Percentiles rank a stretch among this genome's conserved stretches.
phyloP scores from a whole-genome alignment of 1,140 invertebrate species.

The Drosophila baimaii region DNA sequence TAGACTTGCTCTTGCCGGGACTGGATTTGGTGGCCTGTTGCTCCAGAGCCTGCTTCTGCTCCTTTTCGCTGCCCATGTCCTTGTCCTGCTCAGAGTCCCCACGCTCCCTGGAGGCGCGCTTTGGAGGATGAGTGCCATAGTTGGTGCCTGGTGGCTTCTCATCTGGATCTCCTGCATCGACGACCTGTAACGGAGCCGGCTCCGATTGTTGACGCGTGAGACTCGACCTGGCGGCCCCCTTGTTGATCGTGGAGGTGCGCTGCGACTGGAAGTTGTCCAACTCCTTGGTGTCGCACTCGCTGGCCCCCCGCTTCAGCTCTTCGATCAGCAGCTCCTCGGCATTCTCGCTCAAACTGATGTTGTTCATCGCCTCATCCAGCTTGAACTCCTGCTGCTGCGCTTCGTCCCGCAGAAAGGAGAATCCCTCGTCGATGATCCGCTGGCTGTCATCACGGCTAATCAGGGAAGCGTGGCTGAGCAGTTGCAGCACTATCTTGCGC shows the following conservation, averaged over 20 bases:
- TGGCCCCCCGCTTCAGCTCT: constrained; percentile 71
- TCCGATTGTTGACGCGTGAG: constrained; percentile 79
- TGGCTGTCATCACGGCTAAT: constrained; percentile 77
- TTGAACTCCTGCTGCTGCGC: constrained; percentile 79
- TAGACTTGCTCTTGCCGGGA: constrained; percentile 77
- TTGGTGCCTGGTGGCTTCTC: constrained; percentile 44
- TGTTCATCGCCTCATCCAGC: constrained; percentile 79
- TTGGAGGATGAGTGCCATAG: constrained; percentile 82
- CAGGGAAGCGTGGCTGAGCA: constrained; percentile 87
- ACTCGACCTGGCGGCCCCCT: constrained; percentile 45
- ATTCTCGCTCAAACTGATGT: constrained; percentile 77
- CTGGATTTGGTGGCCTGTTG: constrained; percentile 64
- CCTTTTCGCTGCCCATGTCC: constrained; percentile 73
- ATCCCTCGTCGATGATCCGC: constrained; percentile 77
- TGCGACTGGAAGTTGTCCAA: constrained; percentile 65
- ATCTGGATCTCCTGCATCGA: constrained; percentile 8
- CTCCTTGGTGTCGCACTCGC: constrained; percentile 62
- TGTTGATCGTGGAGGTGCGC: constrained; percentile 72
- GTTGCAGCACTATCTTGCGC: constrained; percentile 92
- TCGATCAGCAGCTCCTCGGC: constrained; percentile 81
- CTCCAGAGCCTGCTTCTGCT: constrained; percentile 41
- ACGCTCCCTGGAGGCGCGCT: constrained; percentile 53
- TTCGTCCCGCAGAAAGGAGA: constrained; percentile 77
- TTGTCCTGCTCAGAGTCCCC: constrained; percentile 68
- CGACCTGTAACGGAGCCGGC: constrained; percentile 55